Evolutionary conservation across 1,140 invertebrate genomes (phyloP), one percentile per base, ranked within the genome.

Genomic region (Araneus ventricosus): DNA sequence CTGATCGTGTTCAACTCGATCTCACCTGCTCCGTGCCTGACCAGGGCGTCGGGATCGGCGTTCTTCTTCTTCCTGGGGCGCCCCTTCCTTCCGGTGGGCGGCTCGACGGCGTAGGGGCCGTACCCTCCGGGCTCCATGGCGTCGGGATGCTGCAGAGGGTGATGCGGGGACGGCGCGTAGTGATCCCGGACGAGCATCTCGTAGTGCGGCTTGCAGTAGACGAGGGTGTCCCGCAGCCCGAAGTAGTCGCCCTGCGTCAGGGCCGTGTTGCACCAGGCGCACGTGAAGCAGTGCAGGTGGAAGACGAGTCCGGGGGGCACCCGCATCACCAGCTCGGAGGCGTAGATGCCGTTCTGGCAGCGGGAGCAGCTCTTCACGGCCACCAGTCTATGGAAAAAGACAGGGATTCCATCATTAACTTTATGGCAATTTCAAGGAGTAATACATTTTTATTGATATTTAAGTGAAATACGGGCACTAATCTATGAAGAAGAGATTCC

Each of bases 241-340:
- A 98, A 99, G 94, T 98, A 97, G 95, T 99, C 98, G 41, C 98
- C 96, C 82, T 96, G 96, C 39, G 95, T 95, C 37, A 96, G 95
- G 52, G 95, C 95, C 79, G 95, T 94, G 87, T 97, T 97, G 95
- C 98, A 99, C 84, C 97, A 97, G 24, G 97, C 97, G 95, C 98
- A 99, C 3, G 97, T 97, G 96, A 99, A 99, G 96, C 98, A 99
- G 91, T 97, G 97, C 75, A 98, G 96, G 95, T 99, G 98, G 95
- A 98, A 99, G 79, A 99, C 98, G 94, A 97, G 96, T 94, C 98
- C 98, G 27, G 95, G 95, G 27, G 95, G 95, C 0, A 98, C 98
- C 93, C 98, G 96, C 98, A 99, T 99, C 95, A 99, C 98, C 94
- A 99, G 96, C 96, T 99, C 98, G 94, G 97, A 97, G 14, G 98